phyloP scores from a whole-genome alignment of 2,113 vertebrate species.

The Sinosuthora webbiana region DNA sequence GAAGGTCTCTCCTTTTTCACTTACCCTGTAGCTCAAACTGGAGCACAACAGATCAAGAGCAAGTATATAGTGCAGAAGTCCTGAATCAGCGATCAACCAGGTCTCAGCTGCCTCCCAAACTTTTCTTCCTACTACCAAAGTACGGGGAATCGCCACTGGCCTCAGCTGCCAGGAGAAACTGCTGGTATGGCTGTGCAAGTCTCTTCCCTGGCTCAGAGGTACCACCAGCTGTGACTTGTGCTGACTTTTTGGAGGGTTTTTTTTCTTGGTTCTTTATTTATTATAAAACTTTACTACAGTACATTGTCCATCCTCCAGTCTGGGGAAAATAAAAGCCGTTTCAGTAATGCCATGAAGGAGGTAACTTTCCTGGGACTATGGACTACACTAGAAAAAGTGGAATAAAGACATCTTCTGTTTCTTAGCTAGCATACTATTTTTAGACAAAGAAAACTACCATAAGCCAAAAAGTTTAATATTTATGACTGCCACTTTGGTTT shows the following conservation, averaged over 20 bases:
- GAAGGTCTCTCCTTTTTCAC: not conserved
- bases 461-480: not conserved
- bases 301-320: not conserved
- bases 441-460: not conserved
- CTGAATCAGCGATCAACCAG: not conserved
- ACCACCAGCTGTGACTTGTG: not conserved
- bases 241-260: not conserved
- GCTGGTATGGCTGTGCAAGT: not conserved
- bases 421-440: not conserved
- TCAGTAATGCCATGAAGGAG: not conserved
- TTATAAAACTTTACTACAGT: not conserved
- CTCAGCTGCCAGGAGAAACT: not conserved
- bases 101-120: not conserved
- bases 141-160: not conserved
- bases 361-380: not conserved
- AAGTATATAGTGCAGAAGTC: fast-evolving
- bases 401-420: not conserved
- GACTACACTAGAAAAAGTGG: not conserved
- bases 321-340: not conserved
- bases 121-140: not conserved
- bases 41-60: not conserved
- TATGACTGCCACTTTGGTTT: not conserved
- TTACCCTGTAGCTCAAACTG: not conserved
- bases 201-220: not conserved
- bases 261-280: not conserved